Evolutionary conservation across 2,888 invertebrate genomes (phyloP).

Genomic region (Polyommatus iphigenia): DNA sequence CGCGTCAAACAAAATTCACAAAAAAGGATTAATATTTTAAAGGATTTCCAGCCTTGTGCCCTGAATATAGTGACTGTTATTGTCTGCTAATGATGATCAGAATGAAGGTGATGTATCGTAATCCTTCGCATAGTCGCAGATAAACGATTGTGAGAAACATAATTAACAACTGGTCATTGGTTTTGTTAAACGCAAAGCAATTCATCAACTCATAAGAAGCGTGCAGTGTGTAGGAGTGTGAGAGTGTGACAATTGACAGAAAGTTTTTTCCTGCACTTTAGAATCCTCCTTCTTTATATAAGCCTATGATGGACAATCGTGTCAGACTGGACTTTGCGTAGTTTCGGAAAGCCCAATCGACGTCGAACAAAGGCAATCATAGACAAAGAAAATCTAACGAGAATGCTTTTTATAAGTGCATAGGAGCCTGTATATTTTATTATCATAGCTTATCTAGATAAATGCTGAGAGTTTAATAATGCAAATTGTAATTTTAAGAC

Average conservation of each 20-base stretch:
- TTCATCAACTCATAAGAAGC: background rate
- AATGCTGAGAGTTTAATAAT: too few species aligned
- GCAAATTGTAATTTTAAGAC: background rate
- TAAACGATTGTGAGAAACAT: constrained; percentile 28
- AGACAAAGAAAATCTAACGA: too few species aligned
- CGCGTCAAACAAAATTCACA: constrained; percentile 54
- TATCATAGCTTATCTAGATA: too few species aligned
- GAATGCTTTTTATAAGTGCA: too few species aligned
- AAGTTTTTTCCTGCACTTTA: too few species aligned
- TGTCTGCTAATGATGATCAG: background rate
- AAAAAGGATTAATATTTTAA: constrained; percentile 34
- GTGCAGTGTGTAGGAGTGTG: background rate
- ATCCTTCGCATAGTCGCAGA: constrained; percentile 24
- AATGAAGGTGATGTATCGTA: constrained; percentile 18
- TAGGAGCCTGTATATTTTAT: too few species aligned
- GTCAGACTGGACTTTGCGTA: too few species aligned
- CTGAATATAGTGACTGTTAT: background rate
- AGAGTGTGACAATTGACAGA: background rate
- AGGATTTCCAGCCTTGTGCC: constrained; percentile 48
- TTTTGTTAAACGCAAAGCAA: constrained; percentile 8
- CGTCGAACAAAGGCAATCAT: too few species aligned
- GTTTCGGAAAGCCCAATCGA: too few species aligned
- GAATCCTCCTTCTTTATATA: too few species aligned
- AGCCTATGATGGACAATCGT: too few species aligned
- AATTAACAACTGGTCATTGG: constrained; percentile 20